Evolutionary conservation across 2,113 vertebrate genomes (phyloP).

Genomic region (Odocoileus hemionus): DNA sequence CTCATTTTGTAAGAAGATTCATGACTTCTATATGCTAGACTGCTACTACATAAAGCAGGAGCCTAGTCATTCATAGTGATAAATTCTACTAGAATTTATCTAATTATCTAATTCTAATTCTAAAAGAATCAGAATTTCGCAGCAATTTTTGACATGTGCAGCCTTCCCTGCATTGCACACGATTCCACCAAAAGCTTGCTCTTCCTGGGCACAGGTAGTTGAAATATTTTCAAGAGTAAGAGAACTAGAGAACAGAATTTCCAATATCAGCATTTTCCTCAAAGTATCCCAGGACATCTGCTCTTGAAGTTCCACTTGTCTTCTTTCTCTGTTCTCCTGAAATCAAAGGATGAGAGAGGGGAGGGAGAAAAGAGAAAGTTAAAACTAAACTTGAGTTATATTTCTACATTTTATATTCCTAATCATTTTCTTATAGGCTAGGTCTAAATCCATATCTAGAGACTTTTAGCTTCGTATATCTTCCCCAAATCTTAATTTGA

Average conservation of each 20-base stretch:
- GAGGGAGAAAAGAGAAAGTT: not conserved
- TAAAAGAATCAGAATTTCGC: not conserved
- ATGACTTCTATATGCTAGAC: too few relatives aligned
- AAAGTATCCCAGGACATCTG: not conserved
- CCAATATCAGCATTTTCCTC: not conserved
- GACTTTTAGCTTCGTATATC: not conserved
- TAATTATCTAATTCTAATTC: too few relatives aligned
- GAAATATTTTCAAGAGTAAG: not conserved
- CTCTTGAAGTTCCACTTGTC: not conserved
- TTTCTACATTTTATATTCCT: not conserved
- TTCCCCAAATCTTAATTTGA: not conserved
- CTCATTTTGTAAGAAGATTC: not conserved
- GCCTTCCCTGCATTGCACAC: not conserved
- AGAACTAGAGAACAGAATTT: not conserved
- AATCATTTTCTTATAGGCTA: not conserved
- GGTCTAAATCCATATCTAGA: not conserved
- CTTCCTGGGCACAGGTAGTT: not conserved
- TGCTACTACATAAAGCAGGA: not conserved
- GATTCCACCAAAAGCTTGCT: not conserved
- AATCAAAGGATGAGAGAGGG: not conserved
- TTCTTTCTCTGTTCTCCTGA: not conserved
- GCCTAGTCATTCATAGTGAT: accelerated
- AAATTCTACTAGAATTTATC: not conserved
- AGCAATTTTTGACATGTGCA: not conserved
- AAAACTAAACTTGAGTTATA: not conserved